Evolutionary conservation across 2,888 invertebrate genomes (phyloP), one percentile per base, ranked within the genome.

Genomic region (Archaeoteleia sp.): DNA sequence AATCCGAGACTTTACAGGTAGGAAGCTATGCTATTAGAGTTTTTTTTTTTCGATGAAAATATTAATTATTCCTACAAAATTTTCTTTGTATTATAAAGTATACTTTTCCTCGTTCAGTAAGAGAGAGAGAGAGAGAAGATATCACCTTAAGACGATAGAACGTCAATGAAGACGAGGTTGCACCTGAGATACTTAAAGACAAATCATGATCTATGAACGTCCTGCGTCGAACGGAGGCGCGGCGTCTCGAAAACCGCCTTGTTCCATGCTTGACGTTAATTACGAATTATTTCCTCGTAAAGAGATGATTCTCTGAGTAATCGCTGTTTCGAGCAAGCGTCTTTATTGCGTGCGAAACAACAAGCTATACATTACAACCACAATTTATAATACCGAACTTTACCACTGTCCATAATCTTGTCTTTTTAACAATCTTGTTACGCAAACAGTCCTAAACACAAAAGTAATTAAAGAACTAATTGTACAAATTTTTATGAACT

Each of bases 261-360:
- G 29, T 29, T 54, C 25, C 49, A 15, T 20, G 37, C 17, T 20
- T 45, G 62, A 66, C 62, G 66, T 63, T 70, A 70, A 70, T 70
- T 63, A 60, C 70, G 48, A 70, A 67, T 70, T 70, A 70, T 70
- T 66, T 58, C 27, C 30, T 14, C 23, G 37, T 9, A 13, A 39
- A 53, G 27, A 29, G 39, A 60, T 32, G 34, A 63, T 46, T 51
- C 25, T 27, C 23, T 40, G 53, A 60, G 63, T 63, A 63, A 68
- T 68, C 48, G 58, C 43, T 63, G 54, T 46, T 63, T 39, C 32
- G 54, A 39, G 30, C 57, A 40, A 43, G 57, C 46, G 30, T 40
- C 54, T 58, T 58, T 58, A 53, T 62, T 46, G 55, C 58, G 62
- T 57, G 58, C 58, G 25, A 58, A 58, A 62, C 61, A 61, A 67